Evolutionary conservation across 2,888 invertebrate species (phyloP).

Genomic region (Dryocosmus kuriphilus): DNA sequence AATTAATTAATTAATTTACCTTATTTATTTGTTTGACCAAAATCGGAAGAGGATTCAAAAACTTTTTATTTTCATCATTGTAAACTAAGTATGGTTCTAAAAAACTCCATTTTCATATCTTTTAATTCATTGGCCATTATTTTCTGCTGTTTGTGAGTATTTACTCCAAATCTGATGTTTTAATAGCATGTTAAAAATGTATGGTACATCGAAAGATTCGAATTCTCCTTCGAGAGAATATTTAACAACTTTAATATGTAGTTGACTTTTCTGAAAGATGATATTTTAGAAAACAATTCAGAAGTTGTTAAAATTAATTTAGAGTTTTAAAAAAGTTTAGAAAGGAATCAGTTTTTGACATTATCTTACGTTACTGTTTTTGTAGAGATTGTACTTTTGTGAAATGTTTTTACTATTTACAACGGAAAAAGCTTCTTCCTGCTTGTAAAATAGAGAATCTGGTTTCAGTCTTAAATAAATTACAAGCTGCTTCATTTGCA

Average conservation of each 20-base stretch:
- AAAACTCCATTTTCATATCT: conserved; percentile 76
- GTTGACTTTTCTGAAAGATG: conserved; percentile 70
- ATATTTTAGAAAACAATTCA: conserved; percentile 9
- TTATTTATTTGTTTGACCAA: conserved; percentile 78
- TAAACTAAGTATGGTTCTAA: conserved; percentile 80
- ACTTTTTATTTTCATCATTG: conserved; percentile 73
- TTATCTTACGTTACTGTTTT: conserved; percentile 73
- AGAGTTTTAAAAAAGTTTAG: too few species aligned
- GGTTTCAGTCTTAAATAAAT: conserved; percentile 62
- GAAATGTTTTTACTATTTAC: conserved; percentile 77
- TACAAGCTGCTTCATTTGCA: conserved; percentile 73
- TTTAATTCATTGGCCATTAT: conserved; percentile 74
- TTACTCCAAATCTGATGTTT: conserved; percentile 77
- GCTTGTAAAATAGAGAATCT: conserved; percentile 78
- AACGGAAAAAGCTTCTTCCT: conserved; percentile 77
- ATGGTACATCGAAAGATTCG: conserved; percentile 71
- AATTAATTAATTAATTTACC: conserved; percentile 70
- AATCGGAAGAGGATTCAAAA: conserved; percentile 80
- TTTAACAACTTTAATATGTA: conserved; percentile 77
- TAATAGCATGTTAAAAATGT: conserved; percentile 69
- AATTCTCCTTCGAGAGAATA: conserved; percentile 76
- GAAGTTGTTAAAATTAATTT: neutral
- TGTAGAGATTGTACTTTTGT: conserved; percentile 76
- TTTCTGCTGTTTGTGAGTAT: conserved; percentile 71
- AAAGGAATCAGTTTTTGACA: too few species aligned